Evolutionary conservation across 1,140 invertebrate species (phyloP).

Genomic region (Dinothrombium tinctorium): DNA sequence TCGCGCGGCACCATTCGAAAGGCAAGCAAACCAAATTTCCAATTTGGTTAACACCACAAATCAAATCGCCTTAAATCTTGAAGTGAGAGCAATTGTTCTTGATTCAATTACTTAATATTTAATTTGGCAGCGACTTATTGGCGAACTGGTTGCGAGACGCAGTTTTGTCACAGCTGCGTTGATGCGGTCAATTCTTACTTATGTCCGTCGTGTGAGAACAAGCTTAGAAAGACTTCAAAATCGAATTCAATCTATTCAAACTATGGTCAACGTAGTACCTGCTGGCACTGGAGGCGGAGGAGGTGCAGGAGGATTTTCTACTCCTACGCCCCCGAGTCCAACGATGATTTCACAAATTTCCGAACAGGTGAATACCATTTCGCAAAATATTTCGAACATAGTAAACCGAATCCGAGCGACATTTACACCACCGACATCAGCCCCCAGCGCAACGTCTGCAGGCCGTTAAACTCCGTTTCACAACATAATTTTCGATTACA

Average conservation of each 20-base stretch:
- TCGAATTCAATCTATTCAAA: background rate
- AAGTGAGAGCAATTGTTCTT: background rate
- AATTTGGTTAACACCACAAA: no score
- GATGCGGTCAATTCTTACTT: background rate
- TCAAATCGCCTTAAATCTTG: background rate
- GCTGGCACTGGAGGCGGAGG: background rate
- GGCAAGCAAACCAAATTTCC: no score
- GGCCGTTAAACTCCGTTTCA: no score
- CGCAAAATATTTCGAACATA: background rate
- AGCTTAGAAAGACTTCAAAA: constrained; percentile 2
- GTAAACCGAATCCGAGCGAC: no score
- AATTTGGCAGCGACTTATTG: no score
- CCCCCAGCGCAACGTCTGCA: no score
- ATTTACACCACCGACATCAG: no score
- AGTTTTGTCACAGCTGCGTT: background rate
- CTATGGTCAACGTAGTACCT: background rate
- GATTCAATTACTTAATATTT: no score
- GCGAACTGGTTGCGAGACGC: no score
- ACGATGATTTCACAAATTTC: background rate
- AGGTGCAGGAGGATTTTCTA: background rate
- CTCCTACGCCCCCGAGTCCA: no score
- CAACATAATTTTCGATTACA: no score
- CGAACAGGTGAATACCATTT: background rate
- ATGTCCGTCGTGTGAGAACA: constrained; percentile 1
- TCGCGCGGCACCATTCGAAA: no score